Evolutionary conservation across 2,888 invertebrate genomes (phyloP), one percentile per base, ranked within the genome.

Genomic region (Tipula lateralis): DNA sequence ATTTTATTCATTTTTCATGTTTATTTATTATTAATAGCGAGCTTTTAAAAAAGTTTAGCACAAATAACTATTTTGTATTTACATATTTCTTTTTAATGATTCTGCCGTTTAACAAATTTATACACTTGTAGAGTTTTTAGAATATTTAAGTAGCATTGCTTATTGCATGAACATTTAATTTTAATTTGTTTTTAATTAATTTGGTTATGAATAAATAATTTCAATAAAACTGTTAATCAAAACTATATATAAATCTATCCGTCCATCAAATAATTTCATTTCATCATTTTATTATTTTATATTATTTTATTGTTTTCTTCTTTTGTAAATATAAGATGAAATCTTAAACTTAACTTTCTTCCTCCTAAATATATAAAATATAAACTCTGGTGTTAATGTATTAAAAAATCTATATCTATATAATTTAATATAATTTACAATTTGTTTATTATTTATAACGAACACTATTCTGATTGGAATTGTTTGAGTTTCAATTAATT

Each of bases 231-330:
- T 50, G 44, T 50, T 50, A 50, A 50, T 50, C 44, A 50, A 16
- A 50, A 50, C 44, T 50, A 50, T 50, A 34, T 83, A 81, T 81
- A 29, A 81, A 81, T 4, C 29, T 81, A 29, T 30, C 81, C 81
- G 81, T 81, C 81, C 81, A 81, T 81, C 81, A 81, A 81, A 81
- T 81, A 81, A 81, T 81, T 81, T 81, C 81, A 81, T 81, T 81
- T 81, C 81, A 81, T 81, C 81, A 81, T 81, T 81, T 81, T 30
- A 50, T 50, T 12, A 50, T 81, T 81, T 81, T 81, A 3, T 29
- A 81, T 81, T 9, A 29, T 81, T 29, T 29, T 29, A 29, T 13
- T 81, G 1, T 81, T 2, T 24, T 81, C 12, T 81, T 81, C n/a
- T 81, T 81, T 81, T 81, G 2, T 24, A 81, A 81, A 81, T 29